phyloP scores from a whole-genome alignment of 2,113 vertebrate genomes.

The zebrafish (Danio rerio) region DNA sequence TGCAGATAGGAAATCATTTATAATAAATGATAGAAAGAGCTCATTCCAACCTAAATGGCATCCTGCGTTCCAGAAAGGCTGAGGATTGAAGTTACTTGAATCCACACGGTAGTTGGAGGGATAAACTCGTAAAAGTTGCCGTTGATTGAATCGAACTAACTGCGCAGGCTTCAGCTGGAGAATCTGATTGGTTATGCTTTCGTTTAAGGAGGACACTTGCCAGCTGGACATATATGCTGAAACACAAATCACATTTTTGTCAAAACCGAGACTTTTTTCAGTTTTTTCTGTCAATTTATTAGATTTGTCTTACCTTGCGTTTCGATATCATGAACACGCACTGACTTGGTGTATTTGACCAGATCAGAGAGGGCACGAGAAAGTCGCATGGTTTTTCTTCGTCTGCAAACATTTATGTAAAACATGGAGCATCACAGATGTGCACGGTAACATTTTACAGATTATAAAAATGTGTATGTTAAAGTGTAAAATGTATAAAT shows the following conservation, averaged over 20 bases:
- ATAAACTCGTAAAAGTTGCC: constrained; percentile 92
- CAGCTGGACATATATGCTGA: constrained; percentile 82
- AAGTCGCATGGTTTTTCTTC: constrained; percentile 94
- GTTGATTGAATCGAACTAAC: constrained; percentile 91
- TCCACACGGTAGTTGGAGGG: constrained; percentile 93
- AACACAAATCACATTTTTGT: constrained; percentile 31
- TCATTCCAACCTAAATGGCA: constrained; percentile 88
- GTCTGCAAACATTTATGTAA: constrained; percentile 56
- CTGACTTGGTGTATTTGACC: constrained; percentile 95
- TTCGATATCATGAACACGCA: constrained; percentile 90
- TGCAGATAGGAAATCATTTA: not conserved
- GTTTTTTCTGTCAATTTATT: not conserved
- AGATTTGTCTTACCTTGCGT: constrained; percentile 79
- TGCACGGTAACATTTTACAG: no score
- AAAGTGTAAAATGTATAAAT: no score
- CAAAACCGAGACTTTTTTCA: not conserved
- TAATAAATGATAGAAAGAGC: not conserved
- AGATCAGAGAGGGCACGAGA: constrained; percentile 93
- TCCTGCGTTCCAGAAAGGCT: constrained; percentile 94
- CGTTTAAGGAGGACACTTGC: constrained; percentile 95
- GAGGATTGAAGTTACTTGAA: constrained; percentile 96
- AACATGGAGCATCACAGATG: no score
- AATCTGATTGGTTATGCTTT: constrained; percentile 92
- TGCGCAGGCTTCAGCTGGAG: constrained; percentile 85
- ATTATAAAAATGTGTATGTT: no score